phyloP scores from a whole-genome alignment of 1,140 invertebrate genomes.

The Lamellibrachia luymesi region DNA sequence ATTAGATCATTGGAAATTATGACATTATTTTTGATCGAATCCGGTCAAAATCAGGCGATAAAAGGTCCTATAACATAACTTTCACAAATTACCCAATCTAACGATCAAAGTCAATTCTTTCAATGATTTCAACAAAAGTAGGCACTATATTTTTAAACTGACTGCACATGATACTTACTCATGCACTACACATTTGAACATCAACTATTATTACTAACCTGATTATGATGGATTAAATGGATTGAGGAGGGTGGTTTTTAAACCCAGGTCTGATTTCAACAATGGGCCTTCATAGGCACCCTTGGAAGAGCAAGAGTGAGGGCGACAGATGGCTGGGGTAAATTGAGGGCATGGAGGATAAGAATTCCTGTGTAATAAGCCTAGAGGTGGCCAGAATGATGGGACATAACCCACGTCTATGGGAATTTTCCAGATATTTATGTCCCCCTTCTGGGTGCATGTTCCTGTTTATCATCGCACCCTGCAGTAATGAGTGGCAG shows the following conservation, averaged over 20 bases:
- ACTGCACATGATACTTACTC: too few species aligned
- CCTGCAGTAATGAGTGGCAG: not conserved
- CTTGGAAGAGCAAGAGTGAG: not conserved
- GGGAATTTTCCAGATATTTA: slow-evolving; percentile 1
- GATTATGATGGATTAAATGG: too few species aligned
- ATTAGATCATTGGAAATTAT: too few species aligned
- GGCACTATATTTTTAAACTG: too few species aligned
- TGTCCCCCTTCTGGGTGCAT: not conserved
- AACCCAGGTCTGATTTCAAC: not conserved
- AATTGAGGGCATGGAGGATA: not conserved
- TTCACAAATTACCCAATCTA: too few species aligned
- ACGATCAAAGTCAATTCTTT: too few species aligned
- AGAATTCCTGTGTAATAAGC: not conserved
- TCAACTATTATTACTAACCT: too few species aligned
- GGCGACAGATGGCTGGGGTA: not conserved
- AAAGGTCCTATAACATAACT: too few species aligned
- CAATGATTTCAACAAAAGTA: too few species aligned
- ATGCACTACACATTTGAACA: too few species aligned
- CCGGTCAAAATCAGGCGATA: too few species aligned
- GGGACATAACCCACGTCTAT: not conserved
- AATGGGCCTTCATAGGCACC: not conserved
- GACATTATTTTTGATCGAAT: too few species aligned
- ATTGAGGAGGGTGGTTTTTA: not conserved
- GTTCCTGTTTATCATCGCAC: not conserved
- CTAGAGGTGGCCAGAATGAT: not conserved